Base-by-base conservation (phyloP, 2,888 invertebrate species). In the Watsonalla cultraria region DNA sequence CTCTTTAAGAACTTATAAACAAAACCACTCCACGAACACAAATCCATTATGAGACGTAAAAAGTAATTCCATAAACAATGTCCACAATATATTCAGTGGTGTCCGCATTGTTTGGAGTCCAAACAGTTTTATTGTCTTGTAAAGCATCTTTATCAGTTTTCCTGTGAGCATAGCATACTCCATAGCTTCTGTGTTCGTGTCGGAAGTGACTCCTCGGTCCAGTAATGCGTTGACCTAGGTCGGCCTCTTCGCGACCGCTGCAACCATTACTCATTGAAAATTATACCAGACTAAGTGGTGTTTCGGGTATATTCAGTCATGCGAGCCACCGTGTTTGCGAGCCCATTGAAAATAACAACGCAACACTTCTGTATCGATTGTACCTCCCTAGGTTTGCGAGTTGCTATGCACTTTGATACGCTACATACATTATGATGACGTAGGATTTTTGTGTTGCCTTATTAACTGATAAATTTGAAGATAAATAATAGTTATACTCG, bases 231-330 rank as follows among this genome's bases (percentile, higher is more conserved):
- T 86, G 83, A 80, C 84, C 84, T 84, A 85, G 86, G 86, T 84
- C 82, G 75, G 72, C 71, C 74, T 78, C 70, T 73, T 75, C 69
- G 64, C 66, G 39, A 49, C 39, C 68, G 60, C 73, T 70, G 76
- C 76, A 72, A 72, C 77, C 80, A 85, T 85, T 84, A 84, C 81
- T 90, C 88, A 89, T 86, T 85, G 85, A 84, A 88, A 86, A 88
- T 86, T 86, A 87, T 89, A 84, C 86, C 74, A 74, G 72, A 74
- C 83, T 89, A 87, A 89, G 88, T 89, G 86, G 84, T 82, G 80
- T 84, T 86, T 86, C 87, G 81, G 80, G 84, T 87, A 78, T 67
- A 78, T 61, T 74, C 84, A 82, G 76, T 82, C 84, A 78, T 76
- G 78, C 77, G 76, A 69, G 60, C 57, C 61, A 60, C 60, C 64